Evolutionary conservation across 2,113 vertebrate genomes (phyloP), one percentile per base, ranked within the genome.

Genomic region (Stegastes partitus): DNA sequence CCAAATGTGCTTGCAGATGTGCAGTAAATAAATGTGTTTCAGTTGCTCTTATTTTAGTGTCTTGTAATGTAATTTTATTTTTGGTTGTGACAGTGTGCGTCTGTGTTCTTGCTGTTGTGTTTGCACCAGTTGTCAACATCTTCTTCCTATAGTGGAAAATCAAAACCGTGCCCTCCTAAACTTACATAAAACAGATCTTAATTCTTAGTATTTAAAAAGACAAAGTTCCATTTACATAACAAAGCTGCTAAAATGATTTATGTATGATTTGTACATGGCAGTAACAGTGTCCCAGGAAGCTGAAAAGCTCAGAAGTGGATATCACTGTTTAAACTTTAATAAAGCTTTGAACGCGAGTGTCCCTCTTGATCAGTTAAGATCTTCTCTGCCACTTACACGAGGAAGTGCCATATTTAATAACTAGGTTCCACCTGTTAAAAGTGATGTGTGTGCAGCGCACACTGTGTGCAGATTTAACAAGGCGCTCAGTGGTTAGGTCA

Each of bases 391-490:
- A 79, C 84, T 70, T 73, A 45, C 74, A 63, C 53, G 5, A 39
- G 37, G 50, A 87, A 74, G 81, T 73, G 74, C 31, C 81, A 73
- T 68, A 79, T 81, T 84, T 87, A 89, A 86, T 81, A 82, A 84
- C 49, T 51, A 42, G 61, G 47, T 64, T 75, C 53, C 70, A 42
- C 64, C 70, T 82, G 82, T 83, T 85, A 69, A 83, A 71, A 79
- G 63, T 42, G 56, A 80, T 77, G 56, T 80, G 81, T 76, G 73
- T 2, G 16, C 19, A 39, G 72, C 3, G 58, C 72, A 63, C 69
- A 77, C 55, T 85, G 74, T 87, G 86, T 85, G 81, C 68, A 68
- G 83, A 85, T 74, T 88, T 88, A 88, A 88, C 90, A 84, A 84
- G 83, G 67, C 53, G 70, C 83, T 90, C 82, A 61, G 85, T 71